A percentile compares a stretch with the other conserved stretches of the same genome.
Conservation (phyloP, 2,113 vertebrate genomes). For the Piprites chloris region DNA sequence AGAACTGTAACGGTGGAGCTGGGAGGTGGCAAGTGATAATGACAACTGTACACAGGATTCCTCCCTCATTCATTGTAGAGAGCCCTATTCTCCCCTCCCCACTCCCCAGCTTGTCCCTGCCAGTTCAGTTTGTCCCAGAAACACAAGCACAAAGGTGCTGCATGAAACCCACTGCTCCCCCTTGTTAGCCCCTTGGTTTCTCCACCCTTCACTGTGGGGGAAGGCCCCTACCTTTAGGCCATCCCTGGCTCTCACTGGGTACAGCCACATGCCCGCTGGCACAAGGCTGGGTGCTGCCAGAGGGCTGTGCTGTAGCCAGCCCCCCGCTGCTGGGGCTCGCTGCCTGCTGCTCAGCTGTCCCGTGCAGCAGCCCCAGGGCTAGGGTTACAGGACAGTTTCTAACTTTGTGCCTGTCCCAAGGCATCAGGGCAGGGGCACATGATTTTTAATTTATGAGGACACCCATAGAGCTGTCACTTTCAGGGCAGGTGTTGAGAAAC, state of each 20-base stretch:
- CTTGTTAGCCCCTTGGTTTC: not conserved
- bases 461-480: conserved; percentile 96
- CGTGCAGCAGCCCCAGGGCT: conserved; percentile 74
- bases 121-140: fast-evolving
- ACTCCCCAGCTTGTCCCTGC: not conserved
- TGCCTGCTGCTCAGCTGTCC: conserved; percentile 85
- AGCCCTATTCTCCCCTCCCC: not conserved
- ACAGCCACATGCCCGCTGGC: not conserved
- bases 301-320: not conserved
- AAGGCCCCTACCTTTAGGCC: not conserved
- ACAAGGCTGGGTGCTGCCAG: not conserved
- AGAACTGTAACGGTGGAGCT: not conserved
- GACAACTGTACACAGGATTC: not conserved
- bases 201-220: not conserved
- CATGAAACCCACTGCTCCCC: not conserved
- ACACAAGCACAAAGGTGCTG: not conserved
- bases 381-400: conserved; percentile 92
- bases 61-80: not conserved
- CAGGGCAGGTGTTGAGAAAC: conserved; percentile 92
- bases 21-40: not conserved
- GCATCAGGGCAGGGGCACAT: conserved; percentile 85
- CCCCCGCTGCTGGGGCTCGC: conserved; percentile 66
- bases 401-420: conserved; percentile 86
- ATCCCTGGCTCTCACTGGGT: not conserved
- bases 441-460: conserved; percentile 95